These are phyloP conservation scores for Protaetia brevitarsis DNA, from an alignment of 1,140 invertebrate species.

Conservation along the genomic window DNA sequence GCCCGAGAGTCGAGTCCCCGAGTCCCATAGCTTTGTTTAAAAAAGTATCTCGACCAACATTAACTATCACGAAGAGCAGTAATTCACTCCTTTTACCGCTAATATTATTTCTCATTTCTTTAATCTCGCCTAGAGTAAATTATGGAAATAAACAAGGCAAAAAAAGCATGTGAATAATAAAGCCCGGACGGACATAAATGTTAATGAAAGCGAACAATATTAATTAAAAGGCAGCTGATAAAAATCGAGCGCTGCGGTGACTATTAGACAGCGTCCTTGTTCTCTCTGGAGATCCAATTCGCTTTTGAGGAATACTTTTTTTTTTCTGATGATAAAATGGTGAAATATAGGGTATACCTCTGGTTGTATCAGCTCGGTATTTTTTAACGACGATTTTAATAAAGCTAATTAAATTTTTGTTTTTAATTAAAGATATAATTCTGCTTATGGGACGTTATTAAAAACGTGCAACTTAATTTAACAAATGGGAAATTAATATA, in stretches of 20 bases:
- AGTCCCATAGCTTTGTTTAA: too few species aligned
- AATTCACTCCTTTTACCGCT: conserved; percentile 14
- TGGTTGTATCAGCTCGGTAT: not conserved
- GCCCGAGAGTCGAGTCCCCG: too few species aligned
- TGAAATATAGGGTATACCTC: not conserved
- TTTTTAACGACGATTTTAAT: not conserved
- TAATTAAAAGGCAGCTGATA: conserved; percentile 32
- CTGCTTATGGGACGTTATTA: not conserved
- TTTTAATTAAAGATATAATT: not conserved
- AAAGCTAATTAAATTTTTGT: conserved; percentile 5
- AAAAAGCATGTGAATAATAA: conserved; percentile 32
- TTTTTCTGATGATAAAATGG: not conserved
- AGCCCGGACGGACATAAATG: conserved; percentile 27
- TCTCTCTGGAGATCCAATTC: not conserved
- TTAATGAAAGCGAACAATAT: conserved; percentile 31
- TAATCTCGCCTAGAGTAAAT: conserved; percentile 19
- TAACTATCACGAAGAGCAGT: too few species aligned
- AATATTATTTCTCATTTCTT: conserved; percentile 22
- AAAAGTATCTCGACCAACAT: too few species aligned
- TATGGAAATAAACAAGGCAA: conserved; percentile 20
- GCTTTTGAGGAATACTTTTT: not conserved
- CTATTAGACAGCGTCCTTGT: not conserved
- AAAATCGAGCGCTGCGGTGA: conserved; percentile 24
- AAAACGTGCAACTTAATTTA: too few species aligned
- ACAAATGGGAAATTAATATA: too few species aligned